Conservation (phyloP, 2,888 invertebrate genomes). For the Eupithecia subfuscata region DNA sequence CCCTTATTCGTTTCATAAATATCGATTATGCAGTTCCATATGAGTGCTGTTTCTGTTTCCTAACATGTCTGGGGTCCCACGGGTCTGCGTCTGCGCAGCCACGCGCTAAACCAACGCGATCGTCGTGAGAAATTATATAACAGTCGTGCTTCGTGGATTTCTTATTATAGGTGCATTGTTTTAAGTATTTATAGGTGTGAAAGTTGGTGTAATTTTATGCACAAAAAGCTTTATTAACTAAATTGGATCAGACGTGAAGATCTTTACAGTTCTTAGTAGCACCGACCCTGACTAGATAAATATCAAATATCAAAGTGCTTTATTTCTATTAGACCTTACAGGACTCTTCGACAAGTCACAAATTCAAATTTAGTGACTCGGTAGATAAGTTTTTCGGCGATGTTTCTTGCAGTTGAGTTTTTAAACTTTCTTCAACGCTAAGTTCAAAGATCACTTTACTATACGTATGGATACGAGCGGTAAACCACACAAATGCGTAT, state of each 20-base stretch:
- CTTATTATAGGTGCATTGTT: constrained; percentile 51
- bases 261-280: background rate
- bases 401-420: background rate
- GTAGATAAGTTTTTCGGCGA: background rate
- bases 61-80: constrained; percentile 57
- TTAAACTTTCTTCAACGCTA: background rate
- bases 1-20: constrained; percentile 43
- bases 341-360: too few relatives aligned
- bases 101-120: constrained; percentile 64
- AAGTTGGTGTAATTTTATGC: constrained; percentile 15
- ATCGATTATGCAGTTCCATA: constrained; percentile 46
- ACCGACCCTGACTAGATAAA: background rate
- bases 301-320: too few relatives aligned
- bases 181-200: constrained; percentile 21
- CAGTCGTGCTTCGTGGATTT: constrained; percentile 71
- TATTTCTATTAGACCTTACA: too few relatives aligned
- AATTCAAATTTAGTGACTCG: background rate
- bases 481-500: constrained; percentile 27
- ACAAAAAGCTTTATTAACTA: background rate
- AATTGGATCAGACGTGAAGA: background rate
- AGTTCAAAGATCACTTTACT: background rate
- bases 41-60: constrained; percentile 46
- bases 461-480: background rate
- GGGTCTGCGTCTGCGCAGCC: constrained; percentile 59
- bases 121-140: constrained; percentile 77